phyloP scores from a whole-genome alignment of 2,888 invertebrate genomes.

The Tiliacea citrago region DNA sequence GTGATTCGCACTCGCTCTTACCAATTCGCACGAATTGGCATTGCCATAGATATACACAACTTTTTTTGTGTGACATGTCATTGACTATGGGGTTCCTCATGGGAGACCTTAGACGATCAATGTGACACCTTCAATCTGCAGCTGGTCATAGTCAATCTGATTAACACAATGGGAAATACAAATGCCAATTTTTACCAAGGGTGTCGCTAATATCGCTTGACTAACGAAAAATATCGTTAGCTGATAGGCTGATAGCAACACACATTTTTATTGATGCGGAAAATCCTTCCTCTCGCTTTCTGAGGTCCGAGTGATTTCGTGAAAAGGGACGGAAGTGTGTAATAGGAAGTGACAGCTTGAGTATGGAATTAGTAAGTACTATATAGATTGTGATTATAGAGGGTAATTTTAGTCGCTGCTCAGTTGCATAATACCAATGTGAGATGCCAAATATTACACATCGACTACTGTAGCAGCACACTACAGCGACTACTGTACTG shows the following conservation, averaged over 20 bases:
- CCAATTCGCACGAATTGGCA: conserved; percentile 8
- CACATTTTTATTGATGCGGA: no score
- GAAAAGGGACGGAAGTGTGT: no score
- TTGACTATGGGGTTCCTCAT: neutral
- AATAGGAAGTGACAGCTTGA: no score
- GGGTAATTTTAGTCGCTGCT: no score
- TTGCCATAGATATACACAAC: neutral
- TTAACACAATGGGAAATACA: neutral
- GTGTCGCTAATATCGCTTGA: neutral
- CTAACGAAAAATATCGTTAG: neutral
- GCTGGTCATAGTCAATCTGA: neutral
- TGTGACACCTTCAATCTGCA: neutral
- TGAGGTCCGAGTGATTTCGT: no score
- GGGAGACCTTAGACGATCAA: neutral
- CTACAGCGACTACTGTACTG: no score
- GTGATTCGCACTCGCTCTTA: neutral
- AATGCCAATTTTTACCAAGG: neutral
- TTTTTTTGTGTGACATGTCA: conserved; percentile 7
- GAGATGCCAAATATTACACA: no score
- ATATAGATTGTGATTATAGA: no score
- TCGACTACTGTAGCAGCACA: no score
- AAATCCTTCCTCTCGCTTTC: no score
- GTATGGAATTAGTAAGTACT: no score
- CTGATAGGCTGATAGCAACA: neutral
- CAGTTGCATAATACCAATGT: no score